Percentiles rank a stretch among this genome's conserved stretches.
Evolutionary conservation across 2,797 vertebrate species (phyloP).

Genomic region (Lithobates pipiens): DNA sequence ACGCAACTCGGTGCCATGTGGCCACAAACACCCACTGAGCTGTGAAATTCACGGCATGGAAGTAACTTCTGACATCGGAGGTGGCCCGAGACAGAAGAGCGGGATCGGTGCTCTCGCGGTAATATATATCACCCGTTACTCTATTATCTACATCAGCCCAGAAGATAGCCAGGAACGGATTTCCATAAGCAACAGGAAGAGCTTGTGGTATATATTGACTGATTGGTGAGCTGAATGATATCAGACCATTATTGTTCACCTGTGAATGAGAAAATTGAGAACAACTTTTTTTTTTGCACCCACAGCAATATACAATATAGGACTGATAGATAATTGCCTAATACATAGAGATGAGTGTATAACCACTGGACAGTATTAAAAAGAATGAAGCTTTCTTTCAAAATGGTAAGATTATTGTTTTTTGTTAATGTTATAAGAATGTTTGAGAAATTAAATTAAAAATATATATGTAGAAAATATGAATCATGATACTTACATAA

Average conservation of each 20-base stretch:
- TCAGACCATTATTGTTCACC: slow-evolving; percentile 50
- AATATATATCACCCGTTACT: too few relatives aligned
- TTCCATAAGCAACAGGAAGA: background rate
- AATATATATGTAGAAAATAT: background rate
- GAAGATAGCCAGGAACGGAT: slow-evolving; percentile 5
- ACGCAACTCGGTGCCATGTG: background rate
- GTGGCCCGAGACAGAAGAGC: too few relatives aligned
- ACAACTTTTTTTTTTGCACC: background rate
- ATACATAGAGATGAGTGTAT: background rate
- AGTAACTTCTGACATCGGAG: too few relatives aligned
- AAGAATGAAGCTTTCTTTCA: too few relatives aligned
- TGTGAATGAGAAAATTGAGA: background rate
- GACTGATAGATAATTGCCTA: background rate
- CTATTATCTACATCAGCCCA: slow-evolving; percentile 6
- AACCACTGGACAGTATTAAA: too few relatives aligned
- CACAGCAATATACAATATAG: background rate
- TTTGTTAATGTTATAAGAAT: too few relatives aligned
- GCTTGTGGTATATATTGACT: background rate
- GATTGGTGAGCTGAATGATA: slow-evolving; percentile 2
- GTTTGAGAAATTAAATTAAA: too few relatives aligned
- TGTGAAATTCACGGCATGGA: too few relatives aligned
- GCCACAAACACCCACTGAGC: too few relatives aligned
- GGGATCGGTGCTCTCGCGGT: too few relatives aligned
- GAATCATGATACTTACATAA: slow-evolving; percentile 22
- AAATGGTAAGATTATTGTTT: background rate